A percentile compares a stretch with the other conserved stretches of the same genome.
Conservation (phyloP, 2,888 invertebrate genomes). For the Gymnoscelis rufifasciata region DNA sequence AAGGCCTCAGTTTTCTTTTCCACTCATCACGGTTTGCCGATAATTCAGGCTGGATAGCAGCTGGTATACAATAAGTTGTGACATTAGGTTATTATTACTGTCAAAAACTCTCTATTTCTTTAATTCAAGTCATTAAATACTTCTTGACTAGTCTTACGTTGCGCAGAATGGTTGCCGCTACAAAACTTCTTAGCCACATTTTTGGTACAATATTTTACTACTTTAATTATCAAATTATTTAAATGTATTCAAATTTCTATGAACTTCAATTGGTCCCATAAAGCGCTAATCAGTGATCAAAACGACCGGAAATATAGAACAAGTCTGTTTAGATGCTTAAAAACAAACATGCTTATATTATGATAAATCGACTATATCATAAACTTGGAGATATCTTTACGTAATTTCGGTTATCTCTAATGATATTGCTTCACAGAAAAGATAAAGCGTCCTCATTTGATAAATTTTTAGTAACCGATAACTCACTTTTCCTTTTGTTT, state of each 20-base stretch:
- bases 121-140: too few species aligned
- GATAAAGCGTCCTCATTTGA: conserved; percentile 58
- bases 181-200: too few species aligned
- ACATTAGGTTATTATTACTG: too few species aligned
- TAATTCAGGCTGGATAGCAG: too few species aligned
- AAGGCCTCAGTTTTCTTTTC: too few species aligned
- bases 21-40: too few species aligned
- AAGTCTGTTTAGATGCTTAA: conserved; percentile 14
- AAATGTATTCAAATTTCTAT: conserved; percentile 10
- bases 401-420: conserved; percentile 35
- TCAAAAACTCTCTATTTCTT: too few species aligned
- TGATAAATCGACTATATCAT: conserved; percentile 19
- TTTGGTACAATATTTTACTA: too few species aligned
- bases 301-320: conserved; percentile 19
- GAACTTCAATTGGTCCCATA: conserved; percentile 7
- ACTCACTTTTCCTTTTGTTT: conserved; percentile 34
- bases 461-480: conserved; percentile 29
- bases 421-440: conserved; percentile 52
- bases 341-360: conserved; percentile 14
- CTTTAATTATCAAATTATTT: conserved; percentile 5
- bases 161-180: too few species aligned
- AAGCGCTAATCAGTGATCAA: conserved; percentile 11
- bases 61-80: too few species aligned
- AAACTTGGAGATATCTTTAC: conserved; percentile 31
- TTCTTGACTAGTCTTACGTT: too few species aligned